These are phyloP conservation scores for Paramormyrops kingsleyae DNA, from an alignment of 2,113 vertebrate species.

Conservation along the genomic window DNA sequence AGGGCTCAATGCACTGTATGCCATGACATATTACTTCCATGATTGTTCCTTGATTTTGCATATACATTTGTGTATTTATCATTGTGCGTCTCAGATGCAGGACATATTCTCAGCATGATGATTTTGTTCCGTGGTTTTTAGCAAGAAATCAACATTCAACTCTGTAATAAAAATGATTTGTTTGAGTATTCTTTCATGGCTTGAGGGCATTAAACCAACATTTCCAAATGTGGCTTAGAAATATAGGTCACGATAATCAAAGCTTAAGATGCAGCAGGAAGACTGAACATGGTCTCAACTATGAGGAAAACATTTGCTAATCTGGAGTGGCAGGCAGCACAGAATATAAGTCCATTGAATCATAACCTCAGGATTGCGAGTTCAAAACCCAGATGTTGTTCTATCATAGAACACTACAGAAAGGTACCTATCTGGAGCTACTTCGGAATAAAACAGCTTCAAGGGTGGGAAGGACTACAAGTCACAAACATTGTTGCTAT, in stretches of 20 bases:
- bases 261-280: background rate
- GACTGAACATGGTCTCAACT: background rate
- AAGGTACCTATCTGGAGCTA: background rate
- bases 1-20: background rate
- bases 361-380: background rate
- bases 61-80: background rate
- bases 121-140: background rate
- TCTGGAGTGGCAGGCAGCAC: background rate
- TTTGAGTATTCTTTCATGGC: constrained; percentile 1
- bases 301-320: background rate
- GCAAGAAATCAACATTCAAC: constrained; percentile 3
- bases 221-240: background rate
- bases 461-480: background rate
- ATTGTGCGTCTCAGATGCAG: background rate
- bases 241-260: background rate
- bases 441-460: background rate
- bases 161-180: background rate
- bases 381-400: background rate
- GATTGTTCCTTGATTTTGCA: background rate
- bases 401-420: background rate
- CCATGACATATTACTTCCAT: background rate
- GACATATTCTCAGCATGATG: background rate
- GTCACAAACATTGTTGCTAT: background rate
- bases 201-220: background rate
- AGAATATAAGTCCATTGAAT: background rate